Conservation (phyloP, 1,140 invertebrate genomes). For the Myzus persicae region DNA sequence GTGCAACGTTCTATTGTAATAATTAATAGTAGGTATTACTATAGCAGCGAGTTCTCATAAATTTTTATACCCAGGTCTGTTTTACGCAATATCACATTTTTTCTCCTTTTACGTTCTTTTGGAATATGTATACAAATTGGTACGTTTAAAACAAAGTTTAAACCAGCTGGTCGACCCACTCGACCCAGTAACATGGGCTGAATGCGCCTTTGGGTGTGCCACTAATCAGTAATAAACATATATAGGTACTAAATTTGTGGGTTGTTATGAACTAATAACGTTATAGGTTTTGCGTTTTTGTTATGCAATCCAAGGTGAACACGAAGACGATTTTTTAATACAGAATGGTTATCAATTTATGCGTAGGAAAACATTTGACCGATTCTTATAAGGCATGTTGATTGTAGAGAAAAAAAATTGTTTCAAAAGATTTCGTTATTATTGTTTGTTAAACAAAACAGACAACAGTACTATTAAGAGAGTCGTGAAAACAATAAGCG, state of each 20-base stretch:
- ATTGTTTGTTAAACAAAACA: not conserved
- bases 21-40: no score
- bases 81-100: not conserved
- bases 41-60: no score
- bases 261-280: constrained; percentile 36
- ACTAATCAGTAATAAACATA: not conserved
- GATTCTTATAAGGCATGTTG: constrained; percentile 34
- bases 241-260: not conserved
- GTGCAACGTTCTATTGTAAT: not conserved
- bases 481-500: not conserved
- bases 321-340: constrained; percentile 40
- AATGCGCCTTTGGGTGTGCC: not conserved
- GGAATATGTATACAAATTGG: not conserved
- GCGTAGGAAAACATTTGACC: not conserved
- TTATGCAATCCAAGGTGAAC: constrained; percentile 36
- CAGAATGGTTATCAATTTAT: not conserved
- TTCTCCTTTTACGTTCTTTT: not conserved
- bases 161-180: not conserved
- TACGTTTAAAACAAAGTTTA: not conserved
- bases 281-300: not conserved
- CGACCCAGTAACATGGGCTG: not conserved
- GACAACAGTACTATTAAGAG: not conserved
- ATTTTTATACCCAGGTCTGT: not conserved
- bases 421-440: constrained; percentile 18
- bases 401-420: not conserved